phyloP scores from a whole-genome alignment of 2,888 invertebrate genomes.

The Dastarcus helophoroides region DNA sequence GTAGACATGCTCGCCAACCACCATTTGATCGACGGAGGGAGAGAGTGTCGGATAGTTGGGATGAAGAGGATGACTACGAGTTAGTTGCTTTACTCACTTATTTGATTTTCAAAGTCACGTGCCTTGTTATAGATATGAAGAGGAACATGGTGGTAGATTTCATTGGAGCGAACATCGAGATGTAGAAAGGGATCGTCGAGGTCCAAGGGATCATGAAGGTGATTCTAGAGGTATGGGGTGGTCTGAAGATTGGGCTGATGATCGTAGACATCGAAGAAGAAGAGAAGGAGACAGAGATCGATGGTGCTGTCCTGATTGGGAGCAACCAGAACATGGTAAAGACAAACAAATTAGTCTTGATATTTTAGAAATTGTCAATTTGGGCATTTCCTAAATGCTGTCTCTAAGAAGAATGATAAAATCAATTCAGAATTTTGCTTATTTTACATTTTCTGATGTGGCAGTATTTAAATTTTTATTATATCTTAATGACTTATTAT shows the following conservation, averaged over 20 bases:
- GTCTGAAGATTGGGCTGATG: slow-evolving; percentile 26
- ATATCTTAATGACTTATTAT: slow-evolving; percentile 5
- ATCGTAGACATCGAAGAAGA: slow-evolving; percentile 25
- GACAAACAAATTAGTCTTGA: no score
- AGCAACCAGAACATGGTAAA: slow-evolving; percentile 41
- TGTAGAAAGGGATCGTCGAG: slow-evolving; percentile 22
- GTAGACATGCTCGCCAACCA: slow-evolving; percentile 33
- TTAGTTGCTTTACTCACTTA: slow-evolving; percentile 31
- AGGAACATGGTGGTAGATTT: slow-evolving; percentile 27
- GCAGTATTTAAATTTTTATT: not conserved
- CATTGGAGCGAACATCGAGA: slow-evolving; percentile 27
- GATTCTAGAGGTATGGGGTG: slow-evolving; percentile 21
- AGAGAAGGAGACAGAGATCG: slow-evolving; percentile 28
- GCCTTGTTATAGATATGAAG: slow-evolving; percentile 28
- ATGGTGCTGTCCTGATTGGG: slow-evolving; percentile 42
- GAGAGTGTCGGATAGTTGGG: slow-evolving; percentile 40
- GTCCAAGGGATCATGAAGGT: slow-evolving; percentile 15
- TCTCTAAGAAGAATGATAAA: no score
- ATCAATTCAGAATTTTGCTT: slow-evolving; percentile 1
- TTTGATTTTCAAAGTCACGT: not conserved
- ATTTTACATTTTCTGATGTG: not conserved
- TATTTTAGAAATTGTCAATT: not conserved
- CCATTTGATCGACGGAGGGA: slow-evolving; percentile 38
- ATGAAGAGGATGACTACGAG: slow-evolving; percentile 63
- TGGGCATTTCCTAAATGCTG: no score